Evolutionary conservation across 2,113 vertebrate species (phyloP), one percentile per base, ranked within the genome.

Genomic region (Phodopus roborovskii): DNA sequence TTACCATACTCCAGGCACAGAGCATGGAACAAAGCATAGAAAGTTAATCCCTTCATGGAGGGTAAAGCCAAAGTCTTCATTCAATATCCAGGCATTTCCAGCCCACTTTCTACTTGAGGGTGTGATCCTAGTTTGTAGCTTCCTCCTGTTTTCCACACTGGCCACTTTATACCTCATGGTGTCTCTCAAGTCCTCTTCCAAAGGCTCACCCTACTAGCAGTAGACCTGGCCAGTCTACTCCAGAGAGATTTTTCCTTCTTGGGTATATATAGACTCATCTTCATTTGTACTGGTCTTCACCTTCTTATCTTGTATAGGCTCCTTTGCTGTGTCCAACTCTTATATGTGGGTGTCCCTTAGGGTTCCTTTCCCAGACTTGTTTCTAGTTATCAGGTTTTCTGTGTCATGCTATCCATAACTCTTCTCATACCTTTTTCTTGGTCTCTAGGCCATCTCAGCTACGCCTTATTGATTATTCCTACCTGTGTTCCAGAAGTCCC

Each of bases 21-120:
- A 24, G 53, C 28, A 30, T 4, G 24, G 66, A 22, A 50, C 0
- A 7, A n/a, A 64, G 62, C 17, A 28, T 66, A 71, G 26, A 45
- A 4, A 19, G 3, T 64, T 26, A 20, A 0, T 12, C 0, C 53
- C 20, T 33, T 70, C 11, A 0, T 10, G 58, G 79, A 71, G n/a
- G 48, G 11, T 60, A 30, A 33, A 15, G 64, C 24, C 42, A 16
- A 6, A 26, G 11, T 7, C 66, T 19, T 17, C 8, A 15, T 64
- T 53, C 26, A 24, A 42, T 10, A 77, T 62, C 28, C 42, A 42
- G 26, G 22, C n/a, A 26, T 71, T 64, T 91, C 53, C 26, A 50
- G 11, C 5, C 30, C 19, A 26, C 36, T 36, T 73, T 48, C 33
- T 53, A 28, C 70, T 92, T 60, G 58, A 83, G 73, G 36, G 66